phyloP scores from a whole-genome alignment of 1,140 invertebrate species.

The Gyrodactylus bullatarudis region DNA sequence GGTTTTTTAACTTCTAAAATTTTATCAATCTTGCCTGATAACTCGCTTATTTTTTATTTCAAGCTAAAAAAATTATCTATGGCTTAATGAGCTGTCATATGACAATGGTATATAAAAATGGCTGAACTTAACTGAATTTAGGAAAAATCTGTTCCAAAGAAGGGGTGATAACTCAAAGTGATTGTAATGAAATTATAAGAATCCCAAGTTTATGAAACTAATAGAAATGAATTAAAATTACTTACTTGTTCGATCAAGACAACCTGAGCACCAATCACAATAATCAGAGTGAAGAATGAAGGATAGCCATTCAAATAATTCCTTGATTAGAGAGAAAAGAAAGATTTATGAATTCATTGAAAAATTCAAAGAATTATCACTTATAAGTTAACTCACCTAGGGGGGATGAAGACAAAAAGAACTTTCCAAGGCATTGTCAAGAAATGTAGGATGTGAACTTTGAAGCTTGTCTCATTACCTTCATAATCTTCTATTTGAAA shows the following conservation, averaged over 20 bases:
- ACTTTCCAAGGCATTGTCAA: conserved; percentile 22
- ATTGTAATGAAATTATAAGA: no score
- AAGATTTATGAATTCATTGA: background rate
- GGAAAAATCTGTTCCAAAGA: no score
- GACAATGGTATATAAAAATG: no score
- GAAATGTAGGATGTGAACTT: conserved; percentile 15
- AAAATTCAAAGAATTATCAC: background rate
- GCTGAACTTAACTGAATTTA: no score
- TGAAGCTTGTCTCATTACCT: conserved; percentile 22
- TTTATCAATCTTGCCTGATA: no score
- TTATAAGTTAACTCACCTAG: conserved; percentile 15
- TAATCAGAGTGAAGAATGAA: conserved; percentile 18
- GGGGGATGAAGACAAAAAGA: conserved; percentile 27
- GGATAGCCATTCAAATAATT: background rate
- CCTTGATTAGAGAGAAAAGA: background rate
- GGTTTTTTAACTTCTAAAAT: no score
- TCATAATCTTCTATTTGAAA: conserved; percentile 17
- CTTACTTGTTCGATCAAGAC: conserved; percentile 21
- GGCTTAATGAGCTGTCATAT: no score
- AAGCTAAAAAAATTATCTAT: no score
- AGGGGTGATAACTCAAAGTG: no score
- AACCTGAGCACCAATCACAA: conserved; percentile 24
- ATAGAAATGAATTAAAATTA: no score
- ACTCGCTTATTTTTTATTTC: no score
- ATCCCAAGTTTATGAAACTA: no score